Evolutionary conservation across 2,797 vertebrate species (phyloP).

Genomic region (Hippocampus kuda): DNA sequence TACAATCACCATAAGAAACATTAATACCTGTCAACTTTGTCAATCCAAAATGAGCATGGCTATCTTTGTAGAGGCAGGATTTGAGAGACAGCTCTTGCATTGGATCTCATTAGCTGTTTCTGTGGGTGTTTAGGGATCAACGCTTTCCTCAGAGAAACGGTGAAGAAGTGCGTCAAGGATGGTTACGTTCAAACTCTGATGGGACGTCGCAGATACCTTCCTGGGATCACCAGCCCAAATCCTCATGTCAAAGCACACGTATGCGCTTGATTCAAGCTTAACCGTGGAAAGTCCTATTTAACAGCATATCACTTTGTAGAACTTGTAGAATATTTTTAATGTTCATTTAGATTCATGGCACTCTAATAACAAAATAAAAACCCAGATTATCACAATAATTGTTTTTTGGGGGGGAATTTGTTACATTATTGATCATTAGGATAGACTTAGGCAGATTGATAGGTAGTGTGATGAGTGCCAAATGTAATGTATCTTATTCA

Average conservation of each 20-base stretch:
- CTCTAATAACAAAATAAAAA: not conserved
- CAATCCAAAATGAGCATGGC: too few relatives aligned
- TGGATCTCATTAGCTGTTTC: not conserved
- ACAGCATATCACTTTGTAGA: too few relatives aligned
- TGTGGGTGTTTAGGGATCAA: constrained; percentile 73
- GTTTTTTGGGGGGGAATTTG: not conserved
- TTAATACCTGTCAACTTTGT: too few relatives aligned
- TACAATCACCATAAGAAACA: too few relatives aligned
- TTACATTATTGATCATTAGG: not conserved
- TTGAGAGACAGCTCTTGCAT: not conserved
- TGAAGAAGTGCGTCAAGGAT: constrained; percentile 78
- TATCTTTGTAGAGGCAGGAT: too few relatives aligned
- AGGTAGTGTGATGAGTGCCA: not conserved
- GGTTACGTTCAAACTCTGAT: constrained; percentile 90
- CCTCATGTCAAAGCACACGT: constrained; percentile 83
- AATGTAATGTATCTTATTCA: not conserved
- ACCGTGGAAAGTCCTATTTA: not conserved
- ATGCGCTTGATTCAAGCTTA: constrained; percentile 29
- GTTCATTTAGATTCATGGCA: not conserved
- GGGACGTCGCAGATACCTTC: constrained; percentile 85
- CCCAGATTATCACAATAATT: not conserved
- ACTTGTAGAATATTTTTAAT: not conserved
- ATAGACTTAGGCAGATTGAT: not conserved
- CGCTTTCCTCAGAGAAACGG: constrained; percentile 79
- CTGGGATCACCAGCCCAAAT: constrained; percentile 81